Conservation (phyloP, 2,797 vertebrate genomes). For the Sebastes taczanowskii region DNA sequence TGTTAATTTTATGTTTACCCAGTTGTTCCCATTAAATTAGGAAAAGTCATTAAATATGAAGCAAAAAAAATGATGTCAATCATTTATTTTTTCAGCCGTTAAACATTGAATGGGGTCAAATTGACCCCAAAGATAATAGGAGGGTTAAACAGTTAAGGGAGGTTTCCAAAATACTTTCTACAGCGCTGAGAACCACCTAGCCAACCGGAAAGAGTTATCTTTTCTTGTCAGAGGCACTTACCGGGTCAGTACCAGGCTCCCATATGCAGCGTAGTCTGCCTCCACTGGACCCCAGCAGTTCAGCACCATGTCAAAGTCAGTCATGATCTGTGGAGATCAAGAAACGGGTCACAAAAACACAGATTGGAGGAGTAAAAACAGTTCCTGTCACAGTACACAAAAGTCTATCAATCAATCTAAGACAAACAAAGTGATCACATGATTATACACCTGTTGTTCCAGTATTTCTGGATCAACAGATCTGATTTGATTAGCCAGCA, state of each 20-base stretch:
- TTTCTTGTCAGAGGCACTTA: constrained; percentile 59
- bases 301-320: constrained; percentile 76
- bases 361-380: neutral
- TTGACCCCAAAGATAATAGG: too few species aligned
- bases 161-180: neutral
- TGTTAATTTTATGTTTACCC: too few species aligned
- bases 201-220: neutral
- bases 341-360: neutral
- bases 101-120: too few species aligned
- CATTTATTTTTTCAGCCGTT: too few species aligned
- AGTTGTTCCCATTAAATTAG: too few species aligned
- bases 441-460: too few species aligned
- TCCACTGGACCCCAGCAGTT: constrained; percentile 78
- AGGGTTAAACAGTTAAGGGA: neutral
- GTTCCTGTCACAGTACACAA: neutral
- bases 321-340: constrained; percentile 66
- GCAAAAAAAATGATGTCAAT: too few species aligned
- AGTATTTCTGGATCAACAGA: too few species aligned
- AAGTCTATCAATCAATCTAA: neutral
- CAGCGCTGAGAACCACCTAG: neutral
- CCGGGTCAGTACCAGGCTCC: constrained; percentile 77
- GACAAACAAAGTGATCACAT: neutral
- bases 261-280: constrained; percentile 58
- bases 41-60: too few species aligned
- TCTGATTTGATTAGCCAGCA: neutral